Evolutionary conservation across 2,888 invertebrate species (phyloP).

Genomic region (Pterostichus madidus): DNA sequence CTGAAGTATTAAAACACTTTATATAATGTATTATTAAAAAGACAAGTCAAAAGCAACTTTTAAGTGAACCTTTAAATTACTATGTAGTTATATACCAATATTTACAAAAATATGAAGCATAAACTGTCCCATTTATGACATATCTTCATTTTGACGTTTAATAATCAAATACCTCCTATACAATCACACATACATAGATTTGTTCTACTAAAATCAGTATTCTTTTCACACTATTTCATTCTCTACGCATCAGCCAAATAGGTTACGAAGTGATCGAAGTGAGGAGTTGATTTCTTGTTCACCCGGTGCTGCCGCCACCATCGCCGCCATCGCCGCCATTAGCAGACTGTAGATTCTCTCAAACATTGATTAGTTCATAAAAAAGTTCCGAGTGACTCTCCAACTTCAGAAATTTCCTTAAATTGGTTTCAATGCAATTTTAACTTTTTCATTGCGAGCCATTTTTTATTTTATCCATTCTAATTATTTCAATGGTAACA

Average conservation of each 20-base stretch:
- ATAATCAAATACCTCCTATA: too few relatives aligned
- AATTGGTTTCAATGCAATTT: slow-evolving; percentile 73
- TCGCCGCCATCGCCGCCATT: neutral
- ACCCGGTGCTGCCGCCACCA: neutral
- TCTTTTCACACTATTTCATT: too few relatives aligned
- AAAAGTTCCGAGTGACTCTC: slow-evolving; percentile 74
- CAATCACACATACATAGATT: too few relatives aligned
- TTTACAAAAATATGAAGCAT: too few relatives aligned
- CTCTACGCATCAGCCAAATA: neutral
- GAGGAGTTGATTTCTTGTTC: slow-evolving; percentile 14
- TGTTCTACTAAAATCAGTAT: too few relatives aligned
- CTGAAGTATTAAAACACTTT: too few relatives aligned
- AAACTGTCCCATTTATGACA: too few relatives aligned
- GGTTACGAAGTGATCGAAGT: neutral
- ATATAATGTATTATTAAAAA: too few relatives aligned
- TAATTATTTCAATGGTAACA: slow-evolving; percentile 66
- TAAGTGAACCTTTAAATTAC: too few relatives aligned
- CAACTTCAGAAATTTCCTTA: slow-evolving; percentile 73
- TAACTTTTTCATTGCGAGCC: slow-evolving; percentile 72
- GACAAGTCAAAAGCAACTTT: too few relatives aligned
- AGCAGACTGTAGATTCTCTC: slow-evolving; percentile 71
- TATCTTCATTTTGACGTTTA: too few relatives aligned
- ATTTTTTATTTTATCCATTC: slow-evolving; percentile 69
- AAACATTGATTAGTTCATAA: slow-evolving; percentile 74
- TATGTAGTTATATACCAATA: too few relatives aligned